Base-by-base conservation (phyloP, 2,888 invertebrate genomes). In the Monopis laevigella region DNA sequence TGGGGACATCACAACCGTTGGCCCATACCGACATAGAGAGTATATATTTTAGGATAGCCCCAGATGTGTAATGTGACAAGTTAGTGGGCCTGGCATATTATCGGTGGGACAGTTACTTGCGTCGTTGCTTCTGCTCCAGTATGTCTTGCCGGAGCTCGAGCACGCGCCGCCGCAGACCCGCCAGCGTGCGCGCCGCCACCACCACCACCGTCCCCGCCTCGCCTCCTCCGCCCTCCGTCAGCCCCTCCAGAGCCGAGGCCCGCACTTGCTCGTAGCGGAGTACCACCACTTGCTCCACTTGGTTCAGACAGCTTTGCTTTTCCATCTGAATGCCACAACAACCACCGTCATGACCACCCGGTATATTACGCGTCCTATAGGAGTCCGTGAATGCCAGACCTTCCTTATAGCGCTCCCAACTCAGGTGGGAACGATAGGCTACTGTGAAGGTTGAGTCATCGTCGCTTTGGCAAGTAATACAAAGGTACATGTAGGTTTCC, bases 271-370 rank as follows among this genome's bases (percentile, higher is more conserved):
- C 83, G 53, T 90, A 83, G 21, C 85, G 85, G 14, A 93, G 55
- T 5, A 91, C 68, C 1, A 90, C 83, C 2, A 88, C 84, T 43
- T 86, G 82, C 39, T 88, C 85, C 2, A 95, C 86, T 42, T 92
- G 86, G 56, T 95, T 95, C 57, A 96, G 65, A 58, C 88, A 83
- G 45, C 82, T 82, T 64, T 94, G 94, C 64, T 90, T 87, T 60
- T 88, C 85, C 54, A 84, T 75, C 89, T 92, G 52, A 11, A 66
- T 55, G n/a, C n/a, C n/a, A n/a, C n/a, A n/a, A n/a, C n/a, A n/a
- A n/a, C n/a, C n/a, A 42, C 6, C 29, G 12, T n/a, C n/a, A n/a
- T n/a, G n/a, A n/a, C n/a, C n/a, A n/a, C n/a, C n/a, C n/a, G n/a
- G n/a, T n/a, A n/a, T n/a, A n/a, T n/a, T n/a, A n/a, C n/a, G n/a